Conservation (phyloP, 2,888 invertebrate species). For the Tromatobia lineatoria region DNA sequence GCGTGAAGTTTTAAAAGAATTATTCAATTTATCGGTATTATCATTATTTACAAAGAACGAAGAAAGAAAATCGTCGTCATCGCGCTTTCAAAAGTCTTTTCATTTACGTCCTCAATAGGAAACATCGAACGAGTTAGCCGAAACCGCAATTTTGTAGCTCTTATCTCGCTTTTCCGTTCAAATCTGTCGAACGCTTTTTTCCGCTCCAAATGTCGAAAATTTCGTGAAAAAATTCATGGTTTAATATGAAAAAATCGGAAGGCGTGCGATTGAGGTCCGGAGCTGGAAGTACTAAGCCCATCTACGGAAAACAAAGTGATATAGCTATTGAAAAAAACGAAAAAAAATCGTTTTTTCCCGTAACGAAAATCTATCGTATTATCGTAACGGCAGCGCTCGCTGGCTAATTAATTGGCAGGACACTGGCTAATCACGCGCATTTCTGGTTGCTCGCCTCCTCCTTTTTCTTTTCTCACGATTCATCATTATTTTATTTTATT, state of each 20-base stretch:
- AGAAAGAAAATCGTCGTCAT: conserved; percentile 56
- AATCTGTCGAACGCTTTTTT: conserved; percentile 1
- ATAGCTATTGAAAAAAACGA: conserved; percentile 45
- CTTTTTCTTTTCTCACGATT: conserved; percentile 40
- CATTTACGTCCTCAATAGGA: conserved; percentile 74
- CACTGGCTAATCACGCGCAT: conserved; percentile 66
- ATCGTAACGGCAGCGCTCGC: conserved; percentile 77
- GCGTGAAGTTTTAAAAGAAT: background rate
- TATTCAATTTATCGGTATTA: conserved; percentile 28
- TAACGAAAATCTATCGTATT: conserved; percentile 62
- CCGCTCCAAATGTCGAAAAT: background rate
- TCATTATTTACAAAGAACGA: conserved; percentile 58
- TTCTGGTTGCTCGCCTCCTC: conserved; percentile 48
- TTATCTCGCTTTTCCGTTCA: background rate
- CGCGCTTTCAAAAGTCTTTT: conserved; percentile 69
- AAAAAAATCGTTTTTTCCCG: conserved; percentile 14
- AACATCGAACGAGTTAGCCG: conserved; percentile 74
- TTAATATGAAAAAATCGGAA: conserved; percentile 33
- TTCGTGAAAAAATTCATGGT: background rate
- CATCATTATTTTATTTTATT: conserved; percentile 26
- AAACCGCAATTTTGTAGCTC: conserved; percentile 50
- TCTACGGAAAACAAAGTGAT: conserved; percentile 58
- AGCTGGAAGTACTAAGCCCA: conserved; percentile 64
- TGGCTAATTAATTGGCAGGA: conserved; percentile 74
- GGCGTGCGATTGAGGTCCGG: conserved; percentile 52